phyloP scores from a whole-genome alignment of 2,888 invertebrate genomes.

The Perdita meconis region DNA sequence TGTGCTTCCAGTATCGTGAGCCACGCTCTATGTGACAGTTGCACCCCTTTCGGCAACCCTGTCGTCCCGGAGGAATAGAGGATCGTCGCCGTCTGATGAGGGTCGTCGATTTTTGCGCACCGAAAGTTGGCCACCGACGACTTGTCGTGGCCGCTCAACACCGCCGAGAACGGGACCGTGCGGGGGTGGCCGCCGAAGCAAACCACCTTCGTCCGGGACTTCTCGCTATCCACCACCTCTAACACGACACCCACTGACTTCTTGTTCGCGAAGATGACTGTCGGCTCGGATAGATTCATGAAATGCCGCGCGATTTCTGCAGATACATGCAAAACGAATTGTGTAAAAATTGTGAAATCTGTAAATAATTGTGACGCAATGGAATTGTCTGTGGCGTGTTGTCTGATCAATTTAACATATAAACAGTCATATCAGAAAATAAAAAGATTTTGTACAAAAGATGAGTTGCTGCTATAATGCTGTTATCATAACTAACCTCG shows the following conservation, averaged over 20 bases:
- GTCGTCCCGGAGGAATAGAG: conserved; percentile 80
- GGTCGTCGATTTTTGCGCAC: conserved; percentile 51
- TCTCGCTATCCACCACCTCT: conserved; percentile 61
- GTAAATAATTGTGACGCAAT: neutral
- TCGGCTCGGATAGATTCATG: conserved; percentile 67
- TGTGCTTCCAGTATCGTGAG: neutral
- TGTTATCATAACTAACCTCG: too few species aligned
- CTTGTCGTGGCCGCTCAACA: conserved; percentile 59
- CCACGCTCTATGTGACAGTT: conserved; percentile 70
- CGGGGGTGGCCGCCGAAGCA: conserved; percentile 68
- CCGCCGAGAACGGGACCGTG: conserved; percentile 58
- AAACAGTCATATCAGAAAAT: too few species aligned
- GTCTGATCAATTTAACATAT: too few species aligned
- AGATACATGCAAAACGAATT: too few species aligned
- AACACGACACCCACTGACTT: conserved; percentile 25
- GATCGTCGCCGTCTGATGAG: conserved; percentile 67
- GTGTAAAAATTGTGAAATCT: too few species aligned
- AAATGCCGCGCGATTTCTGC: conserved; percentile 68
- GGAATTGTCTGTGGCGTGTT: too few species aligned
- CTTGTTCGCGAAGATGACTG: conserved; percentile 72
- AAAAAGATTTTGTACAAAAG: too few species aligned
- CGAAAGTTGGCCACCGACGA: conserved; percentile 66
- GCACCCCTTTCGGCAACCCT: conserved; percentile 77
- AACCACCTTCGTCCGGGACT: conserved; percentile 49
- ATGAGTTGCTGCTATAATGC: too few species aligned